These are phyloP conservation scores for Onychomys leucogaster DNA, from an alignment of 2,797 vertebrate genomes.

Conservation along the genomic window DNA sequence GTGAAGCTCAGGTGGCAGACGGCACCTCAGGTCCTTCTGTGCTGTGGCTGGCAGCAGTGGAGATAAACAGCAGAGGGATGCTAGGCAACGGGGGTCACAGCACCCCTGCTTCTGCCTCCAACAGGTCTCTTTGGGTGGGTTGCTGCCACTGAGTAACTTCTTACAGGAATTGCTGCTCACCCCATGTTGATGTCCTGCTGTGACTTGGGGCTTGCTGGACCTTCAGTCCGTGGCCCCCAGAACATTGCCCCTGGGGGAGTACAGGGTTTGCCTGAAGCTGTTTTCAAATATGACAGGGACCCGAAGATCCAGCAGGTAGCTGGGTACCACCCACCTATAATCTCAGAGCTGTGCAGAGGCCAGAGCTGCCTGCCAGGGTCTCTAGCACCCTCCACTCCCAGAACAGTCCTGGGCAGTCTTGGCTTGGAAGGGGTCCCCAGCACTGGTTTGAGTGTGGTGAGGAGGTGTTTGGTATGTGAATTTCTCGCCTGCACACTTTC, in stretches of 20 bases:
- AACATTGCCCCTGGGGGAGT: not conserved
- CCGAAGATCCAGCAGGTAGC: not conserved
- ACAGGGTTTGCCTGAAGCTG: not conserved
- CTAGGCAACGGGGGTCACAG: not conserved
- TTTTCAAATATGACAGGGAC: slow-evolving; percentile 3
- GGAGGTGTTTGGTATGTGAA: not conserved
- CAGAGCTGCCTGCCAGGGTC: not conserved
- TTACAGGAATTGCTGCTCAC: not conserved
- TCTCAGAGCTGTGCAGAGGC: slow-evolving; percentile 2
- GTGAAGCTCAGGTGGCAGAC: not conserved
- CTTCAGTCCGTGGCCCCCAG: not conserved
- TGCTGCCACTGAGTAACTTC: not conserved
- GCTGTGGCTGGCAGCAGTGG: not conserved
- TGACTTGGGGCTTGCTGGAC: not conserved
- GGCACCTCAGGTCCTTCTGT: slow-evolving; percentile 9
- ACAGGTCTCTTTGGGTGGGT: not conserved
- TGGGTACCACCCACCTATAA: not conserved
- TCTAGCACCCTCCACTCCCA: not conserved
- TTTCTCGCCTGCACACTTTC: not conserved
- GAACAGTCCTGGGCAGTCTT: not conserved
- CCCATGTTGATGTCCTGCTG: not conserved
- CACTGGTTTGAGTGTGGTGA: not conserved
- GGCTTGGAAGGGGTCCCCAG: not conserved
- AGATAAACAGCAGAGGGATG: not conserved
- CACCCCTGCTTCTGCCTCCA: not conserved